A percentile compares a stretch with the other conserved stretches of the same genome.
Evolutionary conservation across 2,888 invertebrate species (phyloP).

Genomic region (Calliopum simillimum): DNA sequence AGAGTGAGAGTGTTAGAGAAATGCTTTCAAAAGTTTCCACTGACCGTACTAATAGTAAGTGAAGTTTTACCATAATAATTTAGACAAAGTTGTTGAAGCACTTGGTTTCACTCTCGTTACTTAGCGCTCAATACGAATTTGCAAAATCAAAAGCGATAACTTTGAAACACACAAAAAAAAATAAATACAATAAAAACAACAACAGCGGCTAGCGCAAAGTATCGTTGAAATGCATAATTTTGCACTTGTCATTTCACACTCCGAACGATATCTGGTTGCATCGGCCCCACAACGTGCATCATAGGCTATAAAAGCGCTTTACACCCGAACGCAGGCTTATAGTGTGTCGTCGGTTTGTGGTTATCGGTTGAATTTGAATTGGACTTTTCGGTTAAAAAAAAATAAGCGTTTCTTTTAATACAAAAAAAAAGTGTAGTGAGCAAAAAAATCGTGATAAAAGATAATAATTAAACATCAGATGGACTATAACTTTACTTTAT

Average conservation of each 20-base stretch:
- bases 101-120: background rate
- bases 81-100: too few species aligned
- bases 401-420: background rate
- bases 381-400: background rate
- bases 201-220: background rate
- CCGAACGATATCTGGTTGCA: background rate
- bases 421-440: conserved; percentile 10
- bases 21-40: too few species aligned
- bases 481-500: background rate
- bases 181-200: background rate
- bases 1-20: too few species aligned
- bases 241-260: background rate
- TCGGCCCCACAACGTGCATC: background rate
- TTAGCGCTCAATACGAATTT: background rate
- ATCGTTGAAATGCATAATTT: background rate
- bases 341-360: conserved; percentile 33
- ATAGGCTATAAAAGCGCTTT: conserved; percentile 48
- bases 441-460: conserved; percentile 25
- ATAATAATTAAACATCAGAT: conserved; percentile 5
- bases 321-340: conserved; percentile 42
- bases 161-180: background rate
- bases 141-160: background rate
- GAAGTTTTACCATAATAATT: too few species aligned
- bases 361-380: background rate
- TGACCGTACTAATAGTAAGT: too few species aligned